A percentile compares a stretch with the other conserved stretches of the same genome.
Evolutionary conservation across 2,113 vertebrate species (phyloP).

Genomic region (Ahaetulla prasina): DNA sequence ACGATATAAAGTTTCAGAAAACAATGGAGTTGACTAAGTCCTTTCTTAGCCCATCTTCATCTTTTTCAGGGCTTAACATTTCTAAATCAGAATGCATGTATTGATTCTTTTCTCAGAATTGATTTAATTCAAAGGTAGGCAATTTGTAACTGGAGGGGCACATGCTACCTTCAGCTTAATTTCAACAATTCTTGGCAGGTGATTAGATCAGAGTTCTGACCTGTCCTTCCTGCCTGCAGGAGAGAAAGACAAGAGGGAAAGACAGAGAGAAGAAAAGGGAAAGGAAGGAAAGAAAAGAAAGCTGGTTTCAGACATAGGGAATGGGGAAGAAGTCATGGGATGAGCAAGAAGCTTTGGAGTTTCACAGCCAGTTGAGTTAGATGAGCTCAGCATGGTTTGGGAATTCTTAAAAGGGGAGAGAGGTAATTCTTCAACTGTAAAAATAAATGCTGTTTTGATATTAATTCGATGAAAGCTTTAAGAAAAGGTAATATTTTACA

Average conservation of each 20-base stretch:
- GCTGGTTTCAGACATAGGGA: not conserved
- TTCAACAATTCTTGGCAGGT: not conserved
- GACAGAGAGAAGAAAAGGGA: too few relatives aligned
- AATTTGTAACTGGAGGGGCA: not conserved
- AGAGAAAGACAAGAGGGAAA: not conserved
- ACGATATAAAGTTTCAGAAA: not conserved
- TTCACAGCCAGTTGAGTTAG: not conserved
- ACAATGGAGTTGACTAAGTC: accelerated
- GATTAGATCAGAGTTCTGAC: not conserved
- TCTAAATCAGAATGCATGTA: not conserved
- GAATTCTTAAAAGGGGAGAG: too few relatives aligned
- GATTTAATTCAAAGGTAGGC: not conserved
- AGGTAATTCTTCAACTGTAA: not conserved
- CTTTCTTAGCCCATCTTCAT: not conserved
- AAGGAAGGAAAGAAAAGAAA: not conserved
- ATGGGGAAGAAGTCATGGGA: not conserved
- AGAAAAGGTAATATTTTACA: not conserved
- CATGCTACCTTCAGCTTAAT: not conserved
- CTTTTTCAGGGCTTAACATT: slow-evolving; percentile 9
- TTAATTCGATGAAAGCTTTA: not conserved
- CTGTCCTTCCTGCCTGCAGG: not conserved
- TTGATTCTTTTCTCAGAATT: not conserved
- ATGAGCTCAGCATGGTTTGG: not conserved
- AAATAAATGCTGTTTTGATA: slow-evolving; percentile 28
- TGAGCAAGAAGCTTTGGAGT: not conserved